phyloP scores from a whole-genome alignment of 2,888 invertebrate genomes.

The Thysanoteuthis rhombus region DNA sequence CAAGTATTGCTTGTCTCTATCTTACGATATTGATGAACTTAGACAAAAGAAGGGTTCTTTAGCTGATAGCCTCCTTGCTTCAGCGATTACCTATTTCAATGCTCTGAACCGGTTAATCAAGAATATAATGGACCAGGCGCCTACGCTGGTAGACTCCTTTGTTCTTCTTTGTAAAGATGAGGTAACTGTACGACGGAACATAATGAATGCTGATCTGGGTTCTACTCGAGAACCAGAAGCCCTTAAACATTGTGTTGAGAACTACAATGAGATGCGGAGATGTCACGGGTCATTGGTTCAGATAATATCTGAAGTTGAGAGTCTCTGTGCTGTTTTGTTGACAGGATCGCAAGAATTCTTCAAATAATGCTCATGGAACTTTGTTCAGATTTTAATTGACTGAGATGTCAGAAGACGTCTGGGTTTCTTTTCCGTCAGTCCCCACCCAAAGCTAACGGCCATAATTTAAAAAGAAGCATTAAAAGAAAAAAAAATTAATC shows the following conservation, averaged over 20 bases:
- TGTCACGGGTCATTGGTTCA: background rate
- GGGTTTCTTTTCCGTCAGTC: too few species aligned
- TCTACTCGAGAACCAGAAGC: background rate
- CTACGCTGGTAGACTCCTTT: background rate
- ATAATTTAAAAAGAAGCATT: too few species aligned
- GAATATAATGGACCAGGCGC: background rate
- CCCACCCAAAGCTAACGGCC: too few species aligned
- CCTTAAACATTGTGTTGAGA: background rate
- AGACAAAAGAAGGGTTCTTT: background rate
- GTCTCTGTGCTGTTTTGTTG: background rate
- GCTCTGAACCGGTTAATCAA: background rate
- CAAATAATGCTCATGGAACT: background rate
- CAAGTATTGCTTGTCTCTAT: background rate
- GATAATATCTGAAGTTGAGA: background rate
- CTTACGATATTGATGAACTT: background rate
- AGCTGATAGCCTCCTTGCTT: background rate
- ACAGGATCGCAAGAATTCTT: background rate
- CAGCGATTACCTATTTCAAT: background rate
- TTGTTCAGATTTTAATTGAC: background rate
- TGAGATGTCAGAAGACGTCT: background rate
- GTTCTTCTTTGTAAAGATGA: background rate
- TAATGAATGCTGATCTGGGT: conserved; percentile 14
- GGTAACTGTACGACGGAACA: background rate
- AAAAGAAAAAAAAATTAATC: too few species aligned
- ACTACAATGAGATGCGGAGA: background rate